Conservation (phyloP, 2,113 vertebrate genomes). For the Siniperca chuatsi region DNA sequence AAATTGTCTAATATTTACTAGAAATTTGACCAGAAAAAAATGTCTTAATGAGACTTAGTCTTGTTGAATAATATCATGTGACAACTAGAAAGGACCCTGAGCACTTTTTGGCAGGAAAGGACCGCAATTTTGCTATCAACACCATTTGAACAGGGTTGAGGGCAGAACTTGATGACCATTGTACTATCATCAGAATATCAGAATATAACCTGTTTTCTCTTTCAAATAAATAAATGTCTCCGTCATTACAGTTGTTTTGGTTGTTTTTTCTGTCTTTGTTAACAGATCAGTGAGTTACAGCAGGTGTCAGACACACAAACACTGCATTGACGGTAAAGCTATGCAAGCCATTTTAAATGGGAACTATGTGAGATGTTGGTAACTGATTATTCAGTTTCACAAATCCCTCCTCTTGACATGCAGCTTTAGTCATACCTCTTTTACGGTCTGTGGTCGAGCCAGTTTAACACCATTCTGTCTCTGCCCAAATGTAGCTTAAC, state of each 20-base stretch:
- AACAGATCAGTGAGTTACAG: background rate
- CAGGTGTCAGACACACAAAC: background rate
- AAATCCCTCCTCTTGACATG: background rate
- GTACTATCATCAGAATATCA: conserved; percentile 43
- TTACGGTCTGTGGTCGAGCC: conserved; percentile 49
- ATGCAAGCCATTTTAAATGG: background rate
- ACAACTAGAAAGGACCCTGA: conserved; percentile 8
- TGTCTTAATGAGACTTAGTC: conserved; percentile 1
- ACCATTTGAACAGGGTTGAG: background rate
- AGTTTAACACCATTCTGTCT: conserved; percentile 71
- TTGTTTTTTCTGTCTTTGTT: conserved; percentile 11
- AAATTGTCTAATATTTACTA: conserved; percentile 42
- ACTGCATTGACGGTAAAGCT: too few relatives aligned
- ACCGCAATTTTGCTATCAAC: conserved; percentile 16
- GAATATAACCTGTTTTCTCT: conserved; percentile 28
- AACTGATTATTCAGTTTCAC: background rate
- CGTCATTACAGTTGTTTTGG: background rate
- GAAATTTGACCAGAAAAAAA: conserved; percentile 26
- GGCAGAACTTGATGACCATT: background rate
- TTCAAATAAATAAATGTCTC: conserved; percentile 57
- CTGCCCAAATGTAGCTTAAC: background rate
- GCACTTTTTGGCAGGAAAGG: conserved; percentile 11
- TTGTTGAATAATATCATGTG: conserved; percentile 7
- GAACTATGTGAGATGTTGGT: too few relatives aligned
- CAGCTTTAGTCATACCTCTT: background rate